These are phyloP conservation scores for Pipistrellus pipistrellus DNA, from an alignment of 2,797 vertebrate genomes.

Conservation along the genomic window DNA sequence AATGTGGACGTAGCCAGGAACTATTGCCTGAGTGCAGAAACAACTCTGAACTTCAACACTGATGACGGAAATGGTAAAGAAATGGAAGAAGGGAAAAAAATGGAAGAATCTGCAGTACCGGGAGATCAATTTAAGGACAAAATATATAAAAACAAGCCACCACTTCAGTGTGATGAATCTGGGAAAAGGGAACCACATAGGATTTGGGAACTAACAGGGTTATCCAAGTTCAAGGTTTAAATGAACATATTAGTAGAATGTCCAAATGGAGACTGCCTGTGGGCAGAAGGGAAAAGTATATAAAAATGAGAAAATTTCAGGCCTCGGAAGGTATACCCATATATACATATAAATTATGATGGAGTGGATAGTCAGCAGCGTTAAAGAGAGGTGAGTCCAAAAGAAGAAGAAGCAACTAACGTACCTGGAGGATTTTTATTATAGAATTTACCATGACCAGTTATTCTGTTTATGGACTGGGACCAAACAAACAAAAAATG, in stretches of 20 bases:
- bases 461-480: constrained; percentile 58
- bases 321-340: not conserved
- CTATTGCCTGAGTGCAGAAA: constrained; percentile 34
- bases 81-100: constrained; percentile 37
- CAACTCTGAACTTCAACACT: not conserved
- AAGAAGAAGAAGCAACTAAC: not conserved
- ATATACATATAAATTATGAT: not conserved
- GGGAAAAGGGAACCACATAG: not conserved
- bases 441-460: constrained; percentile 51
- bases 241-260: constrained; percentile 12
- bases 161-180: not conserved
- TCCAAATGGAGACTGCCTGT: constrained; percentile 9
- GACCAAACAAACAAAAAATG: constrained; percentile 56
- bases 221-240: constrained; percentile 13
- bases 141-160: not conserved
- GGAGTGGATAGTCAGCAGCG: not conserved
- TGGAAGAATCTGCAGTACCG: constrained; percentile 8
- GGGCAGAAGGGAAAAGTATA: not conserved
- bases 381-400: not conserved
- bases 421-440: constrained; percentile 19
- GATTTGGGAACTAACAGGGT: not conserved
- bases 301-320: not conserved
- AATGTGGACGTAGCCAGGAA: constrained; percentile 37
- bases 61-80: constrained; percentile 20
- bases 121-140: constrained; percentile 29